phyloP scores from a whole-genome alignment of 53 echinoderm and acorn worm genomes.

The Zoroaster sp. region DNA sequence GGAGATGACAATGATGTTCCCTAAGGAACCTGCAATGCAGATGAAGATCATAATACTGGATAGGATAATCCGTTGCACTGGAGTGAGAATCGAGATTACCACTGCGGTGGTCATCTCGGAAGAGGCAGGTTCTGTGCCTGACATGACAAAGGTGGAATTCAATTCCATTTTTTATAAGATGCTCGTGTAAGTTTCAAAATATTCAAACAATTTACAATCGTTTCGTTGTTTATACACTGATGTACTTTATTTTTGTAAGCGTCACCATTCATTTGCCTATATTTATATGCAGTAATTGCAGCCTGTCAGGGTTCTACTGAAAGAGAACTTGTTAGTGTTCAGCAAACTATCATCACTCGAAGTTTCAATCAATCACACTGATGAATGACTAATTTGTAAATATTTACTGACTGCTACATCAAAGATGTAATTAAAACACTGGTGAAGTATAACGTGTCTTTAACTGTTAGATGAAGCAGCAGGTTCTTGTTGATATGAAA shows the following conservation, averaged over 20 bases:
- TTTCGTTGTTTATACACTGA: neutral
- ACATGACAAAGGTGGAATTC: neutral
- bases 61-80: slow-evolving; percentile 7
- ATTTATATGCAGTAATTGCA: neutral
- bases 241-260: neutral
- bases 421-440: neutral
- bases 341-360: neutral
- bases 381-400: neutral
- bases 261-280: neutral
- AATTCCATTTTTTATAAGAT: neutral
- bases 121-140: neutral
- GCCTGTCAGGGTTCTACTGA: neutral
- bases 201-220: neutral
- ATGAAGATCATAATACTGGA: slow-evolving; percentile 25
- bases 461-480: neutral
- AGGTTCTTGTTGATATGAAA: neutral
- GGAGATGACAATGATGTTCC: slow-evolving; percentile 51
- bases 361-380: neutral
- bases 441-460: neutral
- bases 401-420: neutral
- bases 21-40: slow-evolving; percentile 19
- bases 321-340: neutral
- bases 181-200: neutral
- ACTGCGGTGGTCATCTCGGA: neutral
- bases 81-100: slow-evolving; percentile 13